Conservation (phyloP, 2,113 vertebrate genomes). For the Rhabdomys dilectus region DNA sequence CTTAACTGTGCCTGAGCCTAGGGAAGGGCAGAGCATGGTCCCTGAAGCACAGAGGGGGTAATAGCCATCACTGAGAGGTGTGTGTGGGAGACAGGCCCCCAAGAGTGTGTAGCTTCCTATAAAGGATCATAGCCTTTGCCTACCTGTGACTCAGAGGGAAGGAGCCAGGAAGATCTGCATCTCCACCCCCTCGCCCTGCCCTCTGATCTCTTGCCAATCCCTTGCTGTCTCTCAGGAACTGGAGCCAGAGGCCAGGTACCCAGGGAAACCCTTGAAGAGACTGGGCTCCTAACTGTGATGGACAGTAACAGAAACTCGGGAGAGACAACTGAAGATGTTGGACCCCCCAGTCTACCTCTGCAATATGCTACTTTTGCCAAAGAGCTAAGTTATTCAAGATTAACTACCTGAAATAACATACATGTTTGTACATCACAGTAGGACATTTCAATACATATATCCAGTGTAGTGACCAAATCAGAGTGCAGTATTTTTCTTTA, state of each 20-base stretch:
- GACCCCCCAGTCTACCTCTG: background rate
- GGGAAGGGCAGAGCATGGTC: too few species aligned
- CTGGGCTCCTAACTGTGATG: background rate
- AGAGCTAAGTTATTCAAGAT: background rate
- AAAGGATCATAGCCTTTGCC: background rate
- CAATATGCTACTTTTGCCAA: background rate
- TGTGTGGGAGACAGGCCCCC: background rate
- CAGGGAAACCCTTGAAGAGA: too few species aligned
- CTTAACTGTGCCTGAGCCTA: background rate
- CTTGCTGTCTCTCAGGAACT: background rate
- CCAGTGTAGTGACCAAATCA: background rate
- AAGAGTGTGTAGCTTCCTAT: fast-evolving
- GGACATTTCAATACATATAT: background rate
- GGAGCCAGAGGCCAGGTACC: background rate
- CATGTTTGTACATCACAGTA: too few species aligned
- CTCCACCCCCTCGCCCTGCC: background rate
- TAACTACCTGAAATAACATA: too few species aligned
- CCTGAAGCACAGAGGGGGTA: background rate
- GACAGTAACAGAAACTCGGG: background rate
- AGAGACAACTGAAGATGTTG: fast-evolving
- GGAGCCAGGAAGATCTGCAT: background rate
- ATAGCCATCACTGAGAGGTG: background rate
- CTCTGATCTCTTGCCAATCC: slow-evolving; percentile 20
- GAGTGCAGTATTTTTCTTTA: background rate
- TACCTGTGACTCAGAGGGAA: slow-evolving; percentile 31